Evolutionary conservation across 1,140 invertebrate species (phyloP).

Genomic region (Trichomalopsis sarcophagae): DNA sequence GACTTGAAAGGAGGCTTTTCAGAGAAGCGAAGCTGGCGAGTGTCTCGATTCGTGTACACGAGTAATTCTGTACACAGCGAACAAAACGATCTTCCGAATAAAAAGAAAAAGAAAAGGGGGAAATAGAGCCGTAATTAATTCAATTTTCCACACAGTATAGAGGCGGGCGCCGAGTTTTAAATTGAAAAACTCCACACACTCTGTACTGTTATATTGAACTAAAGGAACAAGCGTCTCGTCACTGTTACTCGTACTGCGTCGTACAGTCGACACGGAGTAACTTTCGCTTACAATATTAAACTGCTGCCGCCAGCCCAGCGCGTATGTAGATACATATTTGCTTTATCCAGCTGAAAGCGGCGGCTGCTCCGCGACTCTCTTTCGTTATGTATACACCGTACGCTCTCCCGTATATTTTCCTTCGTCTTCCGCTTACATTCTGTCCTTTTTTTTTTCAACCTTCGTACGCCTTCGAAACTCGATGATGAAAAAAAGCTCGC

Average conservation of each 20-base stretch:
- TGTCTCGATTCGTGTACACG: no score
- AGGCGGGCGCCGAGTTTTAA: background rate
- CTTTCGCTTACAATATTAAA: constrained; percentile 45
- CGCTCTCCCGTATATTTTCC: background rate
- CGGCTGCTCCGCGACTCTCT: constrained; percentile 3
- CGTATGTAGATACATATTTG: constrained; percentile 44
- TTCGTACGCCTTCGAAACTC: background rate
- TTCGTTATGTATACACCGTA: background rate
- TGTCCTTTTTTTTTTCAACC: constrained; percentile 18
- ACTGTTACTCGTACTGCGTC: background rate
- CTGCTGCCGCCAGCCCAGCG: background rate
- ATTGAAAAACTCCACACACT: constrained; percentile 17
- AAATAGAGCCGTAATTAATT: background rate
- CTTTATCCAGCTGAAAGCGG: constrained; percentile 37
- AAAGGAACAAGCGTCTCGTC: constrained; percentile 27
- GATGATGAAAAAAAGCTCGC: background rate
- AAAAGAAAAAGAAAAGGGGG: background rate
- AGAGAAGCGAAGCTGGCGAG: background rate
- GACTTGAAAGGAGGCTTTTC: background rate
- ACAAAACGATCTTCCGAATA: background rate
- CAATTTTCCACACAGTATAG: constrained; percentile 5
- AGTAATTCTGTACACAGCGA: no score
- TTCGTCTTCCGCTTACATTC: constrained; percentile 11
- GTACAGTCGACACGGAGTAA: background rate
- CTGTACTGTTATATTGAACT: constrained; percentile 10